Conservation (phyloP, 2,113 vertebrate species). For the Morone saxatilis region DNA sequence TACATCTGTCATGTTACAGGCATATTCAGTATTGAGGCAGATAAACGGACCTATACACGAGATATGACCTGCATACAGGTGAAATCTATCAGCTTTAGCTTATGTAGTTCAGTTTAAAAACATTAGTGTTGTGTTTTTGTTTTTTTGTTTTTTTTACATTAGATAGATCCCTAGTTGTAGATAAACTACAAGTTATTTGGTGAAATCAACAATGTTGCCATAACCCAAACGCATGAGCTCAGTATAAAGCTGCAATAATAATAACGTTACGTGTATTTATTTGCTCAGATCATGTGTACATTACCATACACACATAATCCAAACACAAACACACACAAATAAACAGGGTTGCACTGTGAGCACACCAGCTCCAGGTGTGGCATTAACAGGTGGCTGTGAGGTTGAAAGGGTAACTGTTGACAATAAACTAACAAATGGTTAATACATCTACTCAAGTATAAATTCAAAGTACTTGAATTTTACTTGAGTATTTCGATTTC, state of each 20-base stretch:
- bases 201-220: background rate
- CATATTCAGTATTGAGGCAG: no score
- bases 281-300: background rate
- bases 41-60: background rate
- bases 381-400: slow-evolving; percentile 25
- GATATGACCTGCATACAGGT: background rate
- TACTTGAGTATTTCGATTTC: no score
- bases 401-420: background rate
- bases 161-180: background rate
- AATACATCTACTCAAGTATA: no score
- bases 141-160: background rate
- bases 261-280: background rate
- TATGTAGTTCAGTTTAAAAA: background rate
- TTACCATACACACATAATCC: background rate
- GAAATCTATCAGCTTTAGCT: background rate
- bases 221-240: background rate
- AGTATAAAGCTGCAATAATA: background rate
- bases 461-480: no score
- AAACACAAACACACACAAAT: slow-evolving; percentile 22
- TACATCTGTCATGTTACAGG: background rate
- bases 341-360: background rate
- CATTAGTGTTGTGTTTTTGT: no score
- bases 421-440: background rate
- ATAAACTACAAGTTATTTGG: background rate
- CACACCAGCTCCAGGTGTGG: slow-evolving; percentile 25